Evolutionary conservation across 1,140 invertebrate genomes (phyloP).

Genomic region (Eriocheir sinensis): DNA sequence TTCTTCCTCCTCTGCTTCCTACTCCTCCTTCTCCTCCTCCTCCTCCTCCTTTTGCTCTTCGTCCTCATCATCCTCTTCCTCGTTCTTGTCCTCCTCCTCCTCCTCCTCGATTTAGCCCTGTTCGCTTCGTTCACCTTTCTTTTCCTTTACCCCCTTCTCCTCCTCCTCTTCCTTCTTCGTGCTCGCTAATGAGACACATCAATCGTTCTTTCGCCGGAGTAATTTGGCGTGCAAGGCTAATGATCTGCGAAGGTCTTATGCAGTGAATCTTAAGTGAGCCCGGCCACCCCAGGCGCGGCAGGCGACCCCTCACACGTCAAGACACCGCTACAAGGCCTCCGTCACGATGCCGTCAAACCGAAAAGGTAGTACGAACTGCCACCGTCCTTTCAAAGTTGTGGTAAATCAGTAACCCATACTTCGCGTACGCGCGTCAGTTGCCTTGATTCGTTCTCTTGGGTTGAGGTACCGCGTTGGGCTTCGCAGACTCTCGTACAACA

Average conservation of each 20-base stretch:
- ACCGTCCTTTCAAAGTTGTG: too few species aligned
- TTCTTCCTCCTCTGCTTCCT: too few species aligned
- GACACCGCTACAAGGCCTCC: not conserved
- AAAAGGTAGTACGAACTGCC: too few species aligned
- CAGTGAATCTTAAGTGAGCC: constrained; percentile 66
- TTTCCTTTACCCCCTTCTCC: not conserved
- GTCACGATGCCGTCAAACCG: not conserved
- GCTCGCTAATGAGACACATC: not conserved
- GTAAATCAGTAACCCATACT: too few species aligned
- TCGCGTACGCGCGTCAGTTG: too few species aligned
- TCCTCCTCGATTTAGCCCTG: too few species aligned
- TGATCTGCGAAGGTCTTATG: constrained; percentile 58
- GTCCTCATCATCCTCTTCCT: too few species aligned
- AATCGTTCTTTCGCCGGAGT: not conserved
- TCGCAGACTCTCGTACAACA: not conserved
- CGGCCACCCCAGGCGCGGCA: not conserved
- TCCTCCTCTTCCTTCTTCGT: not conserved
- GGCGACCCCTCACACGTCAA: constrained; percentile 34
- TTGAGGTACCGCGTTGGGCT: too few species aligned
- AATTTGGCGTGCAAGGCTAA: not conserved
- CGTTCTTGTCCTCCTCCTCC: too few species aligned
- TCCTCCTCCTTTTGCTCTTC: not conserved
- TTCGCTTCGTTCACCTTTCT: not conserved
- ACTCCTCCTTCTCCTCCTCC: too few species aligned
- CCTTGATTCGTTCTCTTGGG: too few species aligned